These are phyloP conservation scores for Arnoldichthys spilopterus DNA, from an alignment of 2,797 vertebrate species.

Conservation along the genomic window DNA sequence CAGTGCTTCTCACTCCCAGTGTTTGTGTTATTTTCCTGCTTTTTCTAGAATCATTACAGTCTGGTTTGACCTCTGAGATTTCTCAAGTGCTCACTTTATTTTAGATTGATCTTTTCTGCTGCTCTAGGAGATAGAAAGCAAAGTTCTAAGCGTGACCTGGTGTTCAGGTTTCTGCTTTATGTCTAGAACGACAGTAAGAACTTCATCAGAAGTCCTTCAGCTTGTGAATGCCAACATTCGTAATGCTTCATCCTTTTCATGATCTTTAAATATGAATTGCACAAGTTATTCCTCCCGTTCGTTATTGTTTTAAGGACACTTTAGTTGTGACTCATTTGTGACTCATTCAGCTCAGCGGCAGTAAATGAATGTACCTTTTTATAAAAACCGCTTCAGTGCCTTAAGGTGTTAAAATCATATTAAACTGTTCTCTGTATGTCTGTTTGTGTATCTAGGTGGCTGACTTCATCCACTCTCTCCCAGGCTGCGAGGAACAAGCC, in stretches of 20 bases:
- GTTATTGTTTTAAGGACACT: not conserved
- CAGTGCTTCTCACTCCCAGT: not conserved
- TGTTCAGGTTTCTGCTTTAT: not conserved
- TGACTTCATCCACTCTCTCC: constrained; percentile 87
- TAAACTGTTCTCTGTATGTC: constrained; percentile 22
- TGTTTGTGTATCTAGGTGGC: constrained; percentile 79
- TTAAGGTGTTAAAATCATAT: not conserved
- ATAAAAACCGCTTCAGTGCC: not conserved
- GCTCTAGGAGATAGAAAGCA: not conserved
- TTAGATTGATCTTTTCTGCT: not conserved
- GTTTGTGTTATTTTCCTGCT: not conserved
- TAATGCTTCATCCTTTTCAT: not conserved
- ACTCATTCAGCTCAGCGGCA: not conserved
- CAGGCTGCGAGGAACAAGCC: constrained; percentile 88
- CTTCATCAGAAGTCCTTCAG: not conserved
- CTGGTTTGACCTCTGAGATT: not conserved
- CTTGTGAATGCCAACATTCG: not conserved
- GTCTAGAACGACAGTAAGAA: not conserved
- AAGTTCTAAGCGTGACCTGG: not conserved
- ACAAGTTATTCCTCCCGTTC: not conserved
- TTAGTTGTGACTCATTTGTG: not conserved
- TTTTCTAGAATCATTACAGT: not conserved
- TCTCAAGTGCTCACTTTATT: not conserved
- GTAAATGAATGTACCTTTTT: not conserved
- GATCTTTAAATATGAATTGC: not conserved